Evolutionary conservation across 23 tunicate genomes (phyloP).

Genomic region (Ascidia mentula): DNA sequence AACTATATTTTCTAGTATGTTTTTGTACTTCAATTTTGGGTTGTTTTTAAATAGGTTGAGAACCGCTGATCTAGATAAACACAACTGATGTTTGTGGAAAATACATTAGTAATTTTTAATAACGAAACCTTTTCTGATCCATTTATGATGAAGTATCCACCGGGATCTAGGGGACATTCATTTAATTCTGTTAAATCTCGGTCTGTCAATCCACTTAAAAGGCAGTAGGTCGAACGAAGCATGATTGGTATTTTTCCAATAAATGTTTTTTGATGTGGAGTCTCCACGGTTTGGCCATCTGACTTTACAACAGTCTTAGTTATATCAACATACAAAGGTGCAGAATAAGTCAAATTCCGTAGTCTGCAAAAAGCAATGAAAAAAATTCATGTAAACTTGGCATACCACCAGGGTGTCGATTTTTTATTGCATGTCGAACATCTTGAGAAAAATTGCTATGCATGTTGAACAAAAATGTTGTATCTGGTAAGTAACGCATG

Average conservation of each 20-base stretch:
- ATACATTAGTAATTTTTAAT: too few species aligned
- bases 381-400: too few species aligned
- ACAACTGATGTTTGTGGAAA: neutral
- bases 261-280: slow-evolving; percentile 84
- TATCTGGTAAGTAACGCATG: too few species aligned
- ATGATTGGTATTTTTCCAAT: slow-evolving; percentile 99
- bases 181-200: slow-evolving; percentile 98
- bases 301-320: slow-evolving; percentile 80
- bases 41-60: too few species aligned
- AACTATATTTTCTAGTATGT: too few species aligned
- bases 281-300: slow-evolving; percentile 64
- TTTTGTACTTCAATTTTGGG: too few species aligned
- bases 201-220: slow-evolving; percentile 93
- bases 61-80: neutral
- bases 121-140: slow-evolving; percentile 99
- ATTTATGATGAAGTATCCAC: slow-evolving; percentile 99
- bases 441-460: too few species aligned
- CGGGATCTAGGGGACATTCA: slow-evolving; percentile 99
- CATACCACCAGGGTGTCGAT: too few species aligned
- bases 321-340: slow-evolving; percentile 98
- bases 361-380: slow-evolving; percentile 39
- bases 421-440: too few species aligned
- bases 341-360: slow-evolving; percentile 95
- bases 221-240: slow-evolving; percentile 96
- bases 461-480: too few species aligned